Evolutionary conservation across 2,113 vertebrate species (phyloP), one percentile per base, ranked within the genome.

Genomic region (Spermophilus dauricus): DNA sequence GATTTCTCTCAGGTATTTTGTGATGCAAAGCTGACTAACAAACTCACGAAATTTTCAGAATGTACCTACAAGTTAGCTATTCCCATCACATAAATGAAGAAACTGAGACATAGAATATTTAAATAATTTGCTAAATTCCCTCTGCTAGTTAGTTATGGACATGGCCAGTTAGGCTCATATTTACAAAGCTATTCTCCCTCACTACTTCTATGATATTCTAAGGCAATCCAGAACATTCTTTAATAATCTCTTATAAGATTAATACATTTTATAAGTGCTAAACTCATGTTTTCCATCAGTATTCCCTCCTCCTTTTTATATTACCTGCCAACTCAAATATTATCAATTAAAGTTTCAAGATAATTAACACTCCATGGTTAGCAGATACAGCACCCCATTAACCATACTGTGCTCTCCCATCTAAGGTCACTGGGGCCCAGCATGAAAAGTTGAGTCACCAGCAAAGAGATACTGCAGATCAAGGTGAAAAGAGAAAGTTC

Each of bases 291-390:
- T 86, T 87, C 53, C 32, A 81, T 32, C 53, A 37, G 22, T 51
- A 61, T 53, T 75, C 28, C 53, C 5, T 88, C 16, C 88, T 48
- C 48, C 73, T 26, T 86, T 45, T 18, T 61, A 85, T 45, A 76
- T 53, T 37, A 69, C 53, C 34, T 37, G 78, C 17, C 65, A 94
- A 83, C 85, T 78, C 76, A 84, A 84, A 84, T 53, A 65, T 53
- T n/a, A 94, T 56, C 63, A 83, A 30, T 34, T 69, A 24, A 92
- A 58, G 34, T 90, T 67, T 86, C 86, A 80, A 80, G 53, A 70
- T 73, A 70, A 18, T n/a, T 58, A 32, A 37, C 11, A 45, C 8
- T 80, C n/a, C 14, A 2, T 0, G 28, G 1, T 48, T 48, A 89
- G 72, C 65, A 63, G 85, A 73, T n/a, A 69, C 0, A 86, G 16